A percentile compares a stretch with the other conserved stretches of the same genome.
Evolutionary conservation across 2,113 vertebrate genomes (phyloP).

Genomic region (Heptranchias perlo): DNA sequence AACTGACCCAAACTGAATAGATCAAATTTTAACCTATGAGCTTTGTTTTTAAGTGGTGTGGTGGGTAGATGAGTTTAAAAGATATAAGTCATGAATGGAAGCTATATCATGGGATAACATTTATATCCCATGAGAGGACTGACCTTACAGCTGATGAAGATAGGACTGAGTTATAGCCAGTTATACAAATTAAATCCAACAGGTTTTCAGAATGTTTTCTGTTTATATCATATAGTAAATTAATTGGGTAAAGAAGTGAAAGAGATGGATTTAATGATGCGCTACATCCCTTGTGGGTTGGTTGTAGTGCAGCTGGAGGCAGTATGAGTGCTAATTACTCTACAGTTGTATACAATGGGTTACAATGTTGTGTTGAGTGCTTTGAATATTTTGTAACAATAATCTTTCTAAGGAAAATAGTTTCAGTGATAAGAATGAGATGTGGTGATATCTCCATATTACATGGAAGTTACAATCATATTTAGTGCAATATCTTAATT

Average conservation of each 20-base stretch:
- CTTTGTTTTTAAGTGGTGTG: background rate
- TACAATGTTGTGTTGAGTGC: background rate
- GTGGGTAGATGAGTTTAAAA: background rate
- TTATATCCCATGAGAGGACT: background rate
- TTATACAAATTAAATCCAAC: background rate
- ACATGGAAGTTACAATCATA: background rate
- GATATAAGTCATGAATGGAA: background rate
- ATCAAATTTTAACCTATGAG: background rate
- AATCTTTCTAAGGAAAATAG: background rate
- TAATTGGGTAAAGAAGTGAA: background rate
- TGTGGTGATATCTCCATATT: background rate
- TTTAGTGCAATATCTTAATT: background rate
- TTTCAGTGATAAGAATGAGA: background rate
- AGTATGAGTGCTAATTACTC: background rate
- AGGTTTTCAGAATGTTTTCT: background rate
- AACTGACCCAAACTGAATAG: background rate
- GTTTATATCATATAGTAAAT: background rate
- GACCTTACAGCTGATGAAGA: background rate
- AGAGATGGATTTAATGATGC: background rate
- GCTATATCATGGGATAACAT: background rate
- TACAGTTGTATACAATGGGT: background rate
- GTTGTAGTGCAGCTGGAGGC: background rate
- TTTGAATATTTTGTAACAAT: constrained; percentile 17
- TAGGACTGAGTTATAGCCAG: background rate
- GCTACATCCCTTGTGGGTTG: background rate